These are phyloP conservation scores for Ispidina picta DNA, from an alignment of 2,797 vertebrate species.

Conservation along the genomic window DNA sequence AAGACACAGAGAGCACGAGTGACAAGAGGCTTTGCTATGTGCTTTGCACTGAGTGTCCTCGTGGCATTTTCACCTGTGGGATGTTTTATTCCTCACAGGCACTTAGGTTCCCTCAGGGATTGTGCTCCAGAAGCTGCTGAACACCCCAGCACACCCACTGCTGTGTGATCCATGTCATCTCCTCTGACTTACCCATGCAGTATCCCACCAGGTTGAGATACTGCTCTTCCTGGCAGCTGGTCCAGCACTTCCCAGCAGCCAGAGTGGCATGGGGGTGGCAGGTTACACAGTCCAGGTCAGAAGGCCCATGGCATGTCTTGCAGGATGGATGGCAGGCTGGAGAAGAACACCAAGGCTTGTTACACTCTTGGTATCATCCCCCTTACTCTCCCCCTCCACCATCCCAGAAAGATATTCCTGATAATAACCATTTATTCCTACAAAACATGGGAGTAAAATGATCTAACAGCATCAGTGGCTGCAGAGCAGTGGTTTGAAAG, in stretches of 20 bases:
- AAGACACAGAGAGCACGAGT: too few relatives aligned
- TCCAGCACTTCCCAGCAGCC: slow-evolving; percentile 82
- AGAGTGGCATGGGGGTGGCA: slow-evolving; percentile 82
- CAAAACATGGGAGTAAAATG: neutral
- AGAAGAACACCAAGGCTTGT: neutral
- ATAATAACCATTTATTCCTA: neutral
- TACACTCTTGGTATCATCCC: neutral
- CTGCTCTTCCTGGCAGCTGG: slow-evolving; percentile 83
- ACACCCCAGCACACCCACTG: too few relatives aligned
- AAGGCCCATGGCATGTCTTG: slow-evolving; percentile 83
- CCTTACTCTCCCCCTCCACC: neutral
- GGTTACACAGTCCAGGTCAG: slow-evolving; percentile 83
- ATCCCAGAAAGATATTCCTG: neutral
- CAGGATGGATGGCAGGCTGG: slow-evolving; percentile 92
- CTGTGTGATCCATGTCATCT: neutral
- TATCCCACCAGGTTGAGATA: slow-evolving; percentile 85
- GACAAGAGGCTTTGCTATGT: too few relatives aligned
- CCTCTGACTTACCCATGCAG: slow-evolving; percentile 85
- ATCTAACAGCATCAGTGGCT: neutral
- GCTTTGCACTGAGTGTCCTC: too few relatives aligned
- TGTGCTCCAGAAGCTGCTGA: too few relatives aligned
- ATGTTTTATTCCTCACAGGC: too few relatives aligned
- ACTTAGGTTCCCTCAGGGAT: too few relatives aligned
- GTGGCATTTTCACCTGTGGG: too few relatives aligned
- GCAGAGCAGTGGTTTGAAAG: neutral